phyloP scores from a whole-genome alignment of 2,113 vertebrate species.

The Oreotrochilus melanogaster region DNA sequence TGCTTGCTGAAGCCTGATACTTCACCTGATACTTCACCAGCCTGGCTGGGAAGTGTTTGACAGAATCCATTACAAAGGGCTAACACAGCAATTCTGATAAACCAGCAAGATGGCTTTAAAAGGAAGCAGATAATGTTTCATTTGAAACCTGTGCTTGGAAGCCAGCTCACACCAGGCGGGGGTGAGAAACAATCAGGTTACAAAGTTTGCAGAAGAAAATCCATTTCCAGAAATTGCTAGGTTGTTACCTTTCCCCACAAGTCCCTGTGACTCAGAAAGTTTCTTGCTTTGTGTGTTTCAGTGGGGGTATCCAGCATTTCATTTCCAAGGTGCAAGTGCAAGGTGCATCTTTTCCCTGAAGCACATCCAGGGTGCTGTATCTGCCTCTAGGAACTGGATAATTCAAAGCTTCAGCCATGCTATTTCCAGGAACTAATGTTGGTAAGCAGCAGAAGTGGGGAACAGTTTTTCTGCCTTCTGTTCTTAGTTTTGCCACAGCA shows the following conservation, averaged over 20 bases:
- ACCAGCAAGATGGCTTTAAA: neutral
- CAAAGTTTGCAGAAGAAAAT: neutral
- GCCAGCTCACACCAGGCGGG: neutral
- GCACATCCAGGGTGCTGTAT: neutral
- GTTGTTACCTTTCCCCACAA: neutral
- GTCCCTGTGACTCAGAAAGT: neutral
- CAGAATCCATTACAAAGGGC: neutral
- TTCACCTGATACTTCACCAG: neutral
- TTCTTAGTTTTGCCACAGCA: neutral
- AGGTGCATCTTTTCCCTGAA: neutral
- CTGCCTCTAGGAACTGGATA: neutral
- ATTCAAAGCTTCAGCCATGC: neutral
- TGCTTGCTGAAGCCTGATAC: neutral
- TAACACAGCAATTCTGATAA: neutral
- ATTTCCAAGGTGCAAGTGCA: neutral
- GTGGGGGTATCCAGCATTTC: neutral
- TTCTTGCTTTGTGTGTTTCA: neutral
- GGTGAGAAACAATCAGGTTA: neutral
- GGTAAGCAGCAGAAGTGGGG: neutral
- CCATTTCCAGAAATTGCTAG: neutral
- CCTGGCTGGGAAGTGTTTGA: neutral
- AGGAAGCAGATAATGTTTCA: neutral
- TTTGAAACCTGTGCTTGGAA: neutral
- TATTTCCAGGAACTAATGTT: neutral
- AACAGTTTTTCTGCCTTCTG: neutral